Base-by-base conservation (phyloP, 2,113 vertebrate genomes). In the Ondatra zibethicus region DNA sequence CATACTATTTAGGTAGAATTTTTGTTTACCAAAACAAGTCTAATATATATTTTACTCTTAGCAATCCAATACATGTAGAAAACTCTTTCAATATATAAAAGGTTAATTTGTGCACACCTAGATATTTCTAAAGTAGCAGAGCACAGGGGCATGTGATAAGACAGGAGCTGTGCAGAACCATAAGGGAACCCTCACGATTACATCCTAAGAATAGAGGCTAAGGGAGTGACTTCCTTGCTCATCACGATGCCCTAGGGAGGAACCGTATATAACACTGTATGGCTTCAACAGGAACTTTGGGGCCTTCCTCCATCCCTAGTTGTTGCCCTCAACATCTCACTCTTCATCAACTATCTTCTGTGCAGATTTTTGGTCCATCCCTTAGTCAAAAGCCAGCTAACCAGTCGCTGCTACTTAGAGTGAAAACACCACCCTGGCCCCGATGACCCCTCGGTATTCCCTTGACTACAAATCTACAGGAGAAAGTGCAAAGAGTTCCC, bases 41-140 rank as follows among this genome's bases (percentile, higher is more conserved):
- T 97, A 97, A 97, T 97, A 89, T 93, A 73, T 97, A 96, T 91
- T 97, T 97, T 96, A 45, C 97, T 98, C 93, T 98, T 90, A 98
- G 97, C 97, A 98, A 93, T 97, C 96, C 68, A 63, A 98, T 96
- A 98, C 93, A 97, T 68, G 97, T 98, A 98, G 98, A 97, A 96
- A 98, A 98, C 96, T 65, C 89, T 95, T 98, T 97, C 92, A 55
- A 42, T 94, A 98, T 99, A 98, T 88, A 98, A 99, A 98, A 98
- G 95, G 96, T 93, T 98, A 94, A 94, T 97, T 89, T 98, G 96
- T 98, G 98, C 97, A 98, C 96, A 97, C 97, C 96, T 95, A 97
- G 0, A 66, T 95, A 88, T 89, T 98, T 88, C 90, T 98, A 95
- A 98, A 97, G 92, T 96, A 98, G 97, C 88, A 97, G 97, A 97